These are phyloP conservation scores for Eumaeus atala DNA, from an alignment of 1,140 invertebrate genomes.

Conservation along the genomic window DNA sequence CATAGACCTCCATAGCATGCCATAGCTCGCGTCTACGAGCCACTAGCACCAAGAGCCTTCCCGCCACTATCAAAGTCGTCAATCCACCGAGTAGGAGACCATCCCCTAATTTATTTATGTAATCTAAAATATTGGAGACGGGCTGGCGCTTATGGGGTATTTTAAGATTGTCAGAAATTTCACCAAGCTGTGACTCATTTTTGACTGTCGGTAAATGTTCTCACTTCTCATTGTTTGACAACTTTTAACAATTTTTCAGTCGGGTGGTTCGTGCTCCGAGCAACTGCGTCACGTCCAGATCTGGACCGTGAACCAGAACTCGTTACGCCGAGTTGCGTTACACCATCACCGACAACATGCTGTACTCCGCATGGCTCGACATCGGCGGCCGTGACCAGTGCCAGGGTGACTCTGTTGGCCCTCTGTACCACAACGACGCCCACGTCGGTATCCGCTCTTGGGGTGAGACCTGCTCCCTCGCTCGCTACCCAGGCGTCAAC, in stretches of 20 bases:
- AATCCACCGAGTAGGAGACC: too few relatives aligned
- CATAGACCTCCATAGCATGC: too few relatives aligned
- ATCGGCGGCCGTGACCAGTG: constrained; percentile 29
- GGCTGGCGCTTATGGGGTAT: too few relatives aligned
- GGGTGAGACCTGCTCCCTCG: constrained; percentile 67
- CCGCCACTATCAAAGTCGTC: too few relatives aligned
- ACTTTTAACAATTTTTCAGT: neutral
- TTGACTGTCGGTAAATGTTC: too few relatives aligned
- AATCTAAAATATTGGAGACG: too few relatives aligned
- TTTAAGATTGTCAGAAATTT: too few relatives aligned
- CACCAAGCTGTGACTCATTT: too few relatives aligned
- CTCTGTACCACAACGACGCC: constrained; percentile 68
- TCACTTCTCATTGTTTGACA: too few relatives aligned
- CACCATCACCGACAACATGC: constrained; percentile 21
- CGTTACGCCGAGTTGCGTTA: constrained; percentile 8
- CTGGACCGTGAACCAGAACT: constrained; percentile 10
- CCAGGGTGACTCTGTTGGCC: constrained; percentile 74
- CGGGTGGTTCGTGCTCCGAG: constrained; percentile 10
- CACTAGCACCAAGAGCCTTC: too few relatives aligned
- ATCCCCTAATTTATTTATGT: too few relatives aligned
- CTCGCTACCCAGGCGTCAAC: constrained; percentile 63
- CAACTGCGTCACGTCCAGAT: constrained; percentile 21
- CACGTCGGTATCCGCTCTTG: constrained; percentile 74
- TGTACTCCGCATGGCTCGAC: constrained; percentile 28
- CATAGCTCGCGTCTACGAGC: too few relatives aligned